These are phyloP conservation scores for Lithophane semibrunnea DNA, from an alignment of 2,888 invertebrate genomes.

Conservation along the genomic window DNA sequence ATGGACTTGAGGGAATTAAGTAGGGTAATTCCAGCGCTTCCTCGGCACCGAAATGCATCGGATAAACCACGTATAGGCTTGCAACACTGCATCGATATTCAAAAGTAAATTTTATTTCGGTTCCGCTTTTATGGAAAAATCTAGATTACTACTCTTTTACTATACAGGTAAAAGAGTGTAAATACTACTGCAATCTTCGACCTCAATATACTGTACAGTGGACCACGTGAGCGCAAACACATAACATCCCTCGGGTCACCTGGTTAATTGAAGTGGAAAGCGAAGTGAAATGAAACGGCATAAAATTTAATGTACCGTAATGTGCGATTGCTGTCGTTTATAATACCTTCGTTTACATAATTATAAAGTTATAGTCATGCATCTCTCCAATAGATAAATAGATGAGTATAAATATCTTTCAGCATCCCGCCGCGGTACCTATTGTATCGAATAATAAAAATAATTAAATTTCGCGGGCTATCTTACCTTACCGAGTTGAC, in stretches of 20 bases:
- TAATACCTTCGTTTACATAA: slow-evolving; percentile 12
- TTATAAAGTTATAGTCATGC: neutral
- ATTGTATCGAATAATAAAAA: neutral
- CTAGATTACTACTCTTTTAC: neutral
- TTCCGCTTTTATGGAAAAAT: neutral
- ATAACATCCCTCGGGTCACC: slow-evolving; percentile 42
- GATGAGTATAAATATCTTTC: neutral
- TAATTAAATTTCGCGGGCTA: neutral
- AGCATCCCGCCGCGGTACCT: neutral
- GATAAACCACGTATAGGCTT: neutral
- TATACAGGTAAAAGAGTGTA: neutral
- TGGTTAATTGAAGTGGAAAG: slow-evolving; percentile 59
- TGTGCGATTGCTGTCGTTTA: slow-evolving; percentile 30
- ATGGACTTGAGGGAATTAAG: slow-evolving; percentile 7
- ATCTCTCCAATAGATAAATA: neutral
- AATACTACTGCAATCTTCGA: slow-evolving; percentile 18
- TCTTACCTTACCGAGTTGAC: neutral
- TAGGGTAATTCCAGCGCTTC: slow-evolving; percentile 3
- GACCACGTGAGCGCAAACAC: slow-evolving; percentile 28
- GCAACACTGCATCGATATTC: neutral
- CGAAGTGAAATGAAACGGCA: slow-evolving; percentile 53
- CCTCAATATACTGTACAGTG: slow-evolving; percentile 21
- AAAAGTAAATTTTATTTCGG: neutral
- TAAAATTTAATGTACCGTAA: slow-evolving; percentile 59
- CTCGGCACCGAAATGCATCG: slow-evolving; percentile 3